Conservation (phyloP, 2,888 invertebrate genomes). For the Meghimatium bilineatum region DNA sequence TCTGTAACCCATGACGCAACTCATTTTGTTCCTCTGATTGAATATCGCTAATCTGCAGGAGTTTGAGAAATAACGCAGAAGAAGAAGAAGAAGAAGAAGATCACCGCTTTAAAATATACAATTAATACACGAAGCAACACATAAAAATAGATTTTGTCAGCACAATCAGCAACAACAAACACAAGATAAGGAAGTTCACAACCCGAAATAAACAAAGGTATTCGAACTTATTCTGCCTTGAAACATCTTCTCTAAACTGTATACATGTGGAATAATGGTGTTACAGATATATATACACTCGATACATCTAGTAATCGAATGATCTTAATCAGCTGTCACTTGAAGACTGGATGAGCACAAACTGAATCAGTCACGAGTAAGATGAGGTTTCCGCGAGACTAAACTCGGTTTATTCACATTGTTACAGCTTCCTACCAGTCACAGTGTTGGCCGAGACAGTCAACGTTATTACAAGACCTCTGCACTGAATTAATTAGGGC, state of each 20-base stretch:
- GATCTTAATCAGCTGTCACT: not conserved
- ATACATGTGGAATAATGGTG: not conserved
- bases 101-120: too few species aligned
- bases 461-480: too few species aligned
- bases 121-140: too few species aligned
- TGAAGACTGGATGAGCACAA: not conserved
- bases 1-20: too few species aligned
- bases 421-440: not conserved
- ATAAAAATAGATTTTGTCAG: not conserved
- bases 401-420: constrained; percentile 14
- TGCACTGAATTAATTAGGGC: too few species aligned
- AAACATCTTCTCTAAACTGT: not conserved
- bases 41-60: too few species aligned
- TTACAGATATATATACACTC: not conserved
- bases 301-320: not conserved
- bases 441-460: too few species aligned
- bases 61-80: too few species aligned
- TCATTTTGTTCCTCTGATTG: too few species aligned
- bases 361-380: not conserved
- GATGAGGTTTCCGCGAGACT: not conserved
- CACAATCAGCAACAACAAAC: not conserved
- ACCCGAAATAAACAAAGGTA: not conserved
- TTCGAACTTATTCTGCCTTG: not conserved
- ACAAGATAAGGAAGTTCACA: not conserved
- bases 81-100: too few species aligned